phyloP scores from a whole-genome alignment of 2,888 invertebrate species.

The Alcis repandata region DNA sequence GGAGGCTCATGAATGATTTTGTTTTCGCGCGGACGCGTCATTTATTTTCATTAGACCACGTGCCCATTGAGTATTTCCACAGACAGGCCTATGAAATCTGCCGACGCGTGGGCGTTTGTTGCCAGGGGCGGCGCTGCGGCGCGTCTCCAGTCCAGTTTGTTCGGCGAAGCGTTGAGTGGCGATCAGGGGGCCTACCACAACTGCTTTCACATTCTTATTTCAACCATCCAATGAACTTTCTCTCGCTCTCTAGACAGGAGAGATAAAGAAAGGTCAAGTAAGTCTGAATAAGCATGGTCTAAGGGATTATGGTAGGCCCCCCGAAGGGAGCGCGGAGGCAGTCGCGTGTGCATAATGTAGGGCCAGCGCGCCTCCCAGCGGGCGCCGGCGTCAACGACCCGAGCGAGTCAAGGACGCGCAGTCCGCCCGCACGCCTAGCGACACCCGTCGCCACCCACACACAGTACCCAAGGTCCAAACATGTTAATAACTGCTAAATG shows the following conservation, averaged over 20 bases:
- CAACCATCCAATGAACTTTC: not conserved
- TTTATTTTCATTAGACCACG: slow-evolving; percentile 5
- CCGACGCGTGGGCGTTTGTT: slow-evolving; percentile 31
- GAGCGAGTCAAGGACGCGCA: slow-evolving; percentile 74
- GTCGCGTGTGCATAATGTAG: slow-evolving; percentile 77
- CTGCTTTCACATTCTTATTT: not conserved
- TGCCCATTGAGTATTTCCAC: slow-evolving; percentile 25
- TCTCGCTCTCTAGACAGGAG: not conserved
- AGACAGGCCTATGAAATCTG: slow-evolving; percentile 9
- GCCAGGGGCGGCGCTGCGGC: slow-evolving; percentile 49
- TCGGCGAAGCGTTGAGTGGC: not conserved
- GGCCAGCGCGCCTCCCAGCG: slow-evolving; percentile 66
- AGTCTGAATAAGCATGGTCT: not conserved
- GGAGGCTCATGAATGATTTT: not conserved
- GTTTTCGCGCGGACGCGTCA: slow-evolving; percentile 2
- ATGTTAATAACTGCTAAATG: not conserved
- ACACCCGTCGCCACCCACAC: slow-evolving; percentile 29
- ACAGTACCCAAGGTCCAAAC: slow-evolving; percentile 5
- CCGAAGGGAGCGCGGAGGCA: slow-evolving; percentile 65
- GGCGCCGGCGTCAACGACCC: slow-evolving; percentile 78
- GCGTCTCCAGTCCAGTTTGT: slow-evolving; percentile 49
- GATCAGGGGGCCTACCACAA: slow-evolving; percentile 4
- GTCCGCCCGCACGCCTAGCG: slow-evolving; percentile 58
- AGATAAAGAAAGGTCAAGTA: not conserved
- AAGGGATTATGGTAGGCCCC: slow-evolving; percentile 43